A percentile compares a stretch with the other conserved stretches of the same genome.
Conservation (phyloP, 2,797 vertebrate species). For the Parauchenoglanis ngamensis region DNA sequence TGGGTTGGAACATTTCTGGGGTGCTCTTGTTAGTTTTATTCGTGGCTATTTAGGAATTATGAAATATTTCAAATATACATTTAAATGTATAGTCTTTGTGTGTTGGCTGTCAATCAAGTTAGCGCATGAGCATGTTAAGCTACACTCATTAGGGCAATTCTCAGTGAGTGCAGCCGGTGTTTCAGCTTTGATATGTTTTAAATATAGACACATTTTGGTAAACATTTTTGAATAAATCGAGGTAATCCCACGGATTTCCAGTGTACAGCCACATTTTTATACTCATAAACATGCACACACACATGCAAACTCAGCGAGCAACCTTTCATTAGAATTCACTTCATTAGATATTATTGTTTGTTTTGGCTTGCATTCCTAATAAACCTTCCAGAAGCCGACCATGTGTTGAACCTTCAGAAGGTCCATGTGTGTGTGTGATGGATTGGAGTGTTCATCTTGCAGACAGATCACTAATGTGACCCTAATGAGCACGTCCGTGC, state of each 20-base stretch:
- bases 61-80: not conserved
- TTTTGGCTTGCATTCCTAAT: not conserved
- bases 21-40: not conserved
- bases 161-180: not conserved
- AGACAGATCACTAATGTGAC: constrained; percentile 34
- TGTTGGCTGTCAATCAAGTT: not conserved
- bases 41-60: not conserved
- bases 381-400: constrained; percentile 7
- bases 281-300: not conserved
- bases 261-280: not conserved
- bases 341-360: constrained; percentile 4
- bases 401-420: not conserved
- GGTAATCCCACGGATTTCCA: not conserved
- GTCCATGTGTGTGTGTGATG: not conserved
- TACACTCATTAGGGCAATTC: not conserved
- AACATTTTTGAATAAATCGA: not conserved
- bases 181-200: not conserved
- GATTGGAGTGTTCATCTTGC: constrained; percentile 14
- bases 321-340: not conserved
- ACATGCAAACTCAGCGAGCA: not conserved
- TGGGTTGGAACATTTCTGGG: not conserved
- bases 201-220: not conserved
- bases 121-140: not conserved
- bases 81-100: not conserved
- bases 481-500: constrained; percentile 19